Base-by-base conservation (phyloP, 92 coral and sea anemone genomes). In the Palythoa caribaeorum region DNA sequence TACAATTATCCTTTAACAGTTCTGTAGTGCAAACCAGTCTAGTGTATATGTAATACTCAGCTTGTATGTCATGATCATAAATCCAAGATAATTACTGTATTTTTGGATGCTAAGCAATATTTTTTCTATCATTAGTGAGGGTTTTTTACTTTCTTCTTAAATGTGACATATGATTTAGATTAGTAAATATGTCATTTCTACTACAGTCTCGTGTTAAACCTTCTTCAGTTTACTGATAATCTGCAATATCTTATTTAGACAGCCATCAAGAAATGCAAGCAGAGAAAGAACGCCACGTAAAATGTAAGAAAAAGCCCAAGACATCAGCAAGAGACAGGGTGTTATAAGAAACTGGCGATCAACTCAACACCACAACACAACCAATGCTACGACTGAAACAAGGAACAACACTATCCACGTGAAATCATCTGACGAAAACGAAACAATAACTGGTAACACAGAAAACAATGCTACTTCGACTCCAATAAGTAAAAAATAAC, bases 291-390 rank as follows among this genome's bases (percentile, higher is more conserved):
- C 7, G 40, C 38, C 76, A 9, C 40, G 14, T 28, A 9, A 71
- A 71, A 38, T 59, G n/a, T 59, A 71, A 71, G 76, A 71, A 37
- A 13, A 71, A 37, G 40, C 76, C 76, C 47, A 71, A 71, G 47
- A 38, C 76, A 37, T 28, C 51, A 35, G n/a, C 76, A 28, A 19
- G 36, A 9, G 47, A 71, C 76, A 71, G 16, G 40, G 14, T 38
- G 7, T 71, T 71, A 37, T 71, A 38, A 71, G 76, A 71, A 71
- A 71, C 5, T 71, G 76, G 76, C 13, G 76, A 38, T 35, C 40
- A 38, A 16, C 1, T 36, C 47, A 71, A 71, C 75, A 38, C 75
- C 6, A 21, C 17, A 71, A 71, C 44, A 15, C n/a, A 59, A 3
- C 50, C 50, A 8, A 0, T 4, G 65, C 65, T 5, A 14, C 65